Base-by-base conservation (phyloP, 2,113 vertebrate genomes). In the Strix uralensis region DNA sequence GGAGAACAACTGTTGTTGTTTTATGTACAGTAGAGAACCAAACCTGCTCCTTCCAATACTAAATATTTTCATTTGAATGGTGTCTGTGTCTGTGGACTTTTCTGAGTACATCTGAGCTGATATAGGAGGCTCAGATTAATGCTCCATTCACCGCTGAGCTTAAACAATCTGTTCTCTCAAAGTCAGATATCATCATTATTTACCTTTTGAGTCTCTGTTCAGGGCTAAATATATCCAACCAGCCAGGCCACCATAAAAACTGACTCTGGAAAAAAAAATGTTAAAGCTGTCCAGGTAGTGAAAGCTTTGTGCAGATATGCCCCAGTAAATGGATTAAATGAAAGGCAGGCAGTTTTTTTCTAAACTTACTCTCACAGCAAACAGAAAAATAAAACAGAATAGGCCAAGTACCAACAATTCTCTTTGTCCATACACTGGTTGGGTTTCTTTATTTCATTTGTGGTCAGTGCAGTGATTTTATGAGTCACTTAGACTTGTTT, bases 211-310 rank as follows among this genome's bases (percentile, higher is more conserved):
- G 38, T 78, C 47, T 67, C n/a, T 91, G 58, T 73, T 84, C 62
- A 88, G 32, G 42, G 58, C 66, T 95, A 92, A 97, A 96, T 96
- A 95, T 86, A 95, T 67, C 72, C 55, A 86, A n/a, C 44, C 38
- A 54, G 8, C 15, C 42, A 57, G 81, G 25, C 86, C 52, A 85
- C 25, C 20, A 42, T 32, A 51, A 96, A 92, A 67, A 90, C 14
- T 69, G 38, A 95, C 29, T 57, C 46, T 86, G 81, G 93, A 42
- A 92, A 93, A 88, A 84, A 91, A 96, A 69, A 47, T n/a, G 29
- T 75, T 95, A 91, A 92, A 90, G 40, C 58, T 79, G 27, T 55
- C 57, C 36, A 80, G 59, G 57, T 79, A 72, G 23, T 20, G 7
- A 95, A 96, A 94, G 69, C 38, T 92, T 92, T 94, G 71, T 94